These are phyloP conservation scores for Aquatica leii DNA, from an alignment of 2,888 invertebrate species.

Conservation along the genomic window DNA sequence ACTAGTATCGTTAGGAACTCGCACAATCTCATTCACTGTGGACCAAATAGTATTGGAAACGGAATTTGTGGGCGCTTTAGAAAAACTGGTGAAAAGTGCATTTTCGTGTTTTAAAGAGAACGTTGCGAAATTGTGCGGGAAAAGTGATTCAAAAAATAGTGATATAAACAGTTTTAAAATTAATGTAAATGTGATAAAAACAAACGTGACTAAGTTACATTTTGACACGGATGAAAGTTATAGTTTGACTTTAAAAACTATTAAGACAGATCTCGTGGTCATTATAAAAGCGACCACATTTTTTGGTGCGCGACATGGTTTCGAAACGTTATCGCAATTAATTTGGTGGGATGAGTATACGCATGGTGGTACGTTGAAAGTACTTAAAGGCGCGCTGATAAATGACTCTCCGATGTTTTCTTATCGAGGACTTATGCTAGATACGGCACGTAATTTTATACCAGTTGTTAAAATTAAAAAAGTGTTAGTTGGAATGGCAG, in stretches of 20 bases:
- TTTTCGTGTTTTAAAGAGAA: conserved; percentile 62
- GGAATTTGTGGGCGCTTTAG: conserved; percentile 59
- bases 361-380: conserved; percentile 68
- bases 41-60: conserved; percentile 64
- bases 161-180: conserved; percentile 59
- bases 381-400: conserved; percentile 71
- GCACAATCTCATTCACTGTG: conserved; percentile 68
- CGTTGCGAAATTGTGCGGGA: conserved; percentile 48
- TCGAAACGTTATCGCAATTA: conserved; percentile 81
- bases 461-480: conserved; percentile 74
- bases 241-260: conserved; percentile 67
- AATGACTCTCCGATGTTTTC: conserved; percentile 81
- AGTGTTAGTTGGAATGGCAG: conserved; percentile 87
- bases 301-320: conserved; percentile 80
- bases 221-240: conserved; percentile 80
- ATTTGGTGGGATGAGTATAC: conserved; percentile 77
- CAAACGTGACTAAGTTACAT: conserved; percentile 65
- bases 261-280: conserved; percentile 63
- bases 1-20: conserved; percentile 71
- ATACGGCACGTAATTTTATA: conserved; percentile 91
- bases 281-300: conserved; percentile 73
- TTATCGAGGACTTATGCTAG: conserved; percentile 88
- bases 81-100: conserved; percentile 62
- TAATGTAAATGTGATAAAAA: conserved; percentile 63
- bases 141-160: conserved; percentile 45